These are phyloP conservation scores for Sprattus sprattus DNA, from an alignment of 2,113 vertebrate genomes.

Conservation along the genomic window DNA sequence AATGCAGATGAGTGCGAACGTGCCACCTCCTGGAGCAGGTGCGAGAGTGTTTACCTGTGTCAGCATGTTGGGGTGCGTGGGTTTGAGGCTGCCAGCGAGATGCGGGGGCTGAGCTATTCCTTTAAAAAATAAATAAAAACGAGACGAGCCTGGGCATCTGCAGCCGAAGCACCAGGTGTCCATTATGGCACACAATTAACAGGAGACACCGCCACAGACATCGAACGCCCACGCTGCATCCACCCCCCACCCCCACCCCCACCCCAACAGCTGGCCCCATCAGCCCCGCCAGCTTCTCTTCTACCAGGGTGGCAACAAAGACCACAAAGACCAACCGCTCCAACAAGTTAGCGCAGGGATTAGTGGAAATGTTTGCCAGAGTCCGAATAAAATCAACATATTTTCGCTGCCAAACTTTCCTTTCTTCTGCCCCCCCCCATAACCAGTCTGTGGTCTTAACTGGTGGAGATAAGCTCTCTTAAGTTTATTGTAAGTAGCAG, in stretches of 20 bases:
- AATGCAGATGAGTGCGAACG: constrained; percentile 47
- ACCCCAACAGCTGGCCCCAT: constrained; percentile 2
- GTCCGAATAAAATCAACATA: neutral
- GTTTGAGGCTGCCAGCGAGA: constrained; percentile 32
- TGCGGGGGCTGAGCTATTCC: neutral
- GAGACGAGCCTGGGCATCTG: neutral
- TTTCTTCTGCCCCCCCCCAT: neutral
- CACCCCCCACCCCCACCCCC: neutral
- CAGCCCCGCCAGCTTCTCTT: neutral
- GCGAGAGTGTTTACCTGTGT: constrained; percentile 46
- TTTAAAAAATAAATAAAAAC: neutral
- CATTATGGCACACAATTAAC: constrained; percentile 14
- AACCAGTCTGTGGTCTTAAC: constrained; percentile 48
- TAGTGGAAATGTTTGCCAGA: constrained; percentile 9
- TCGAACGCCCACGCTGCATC: neutral
- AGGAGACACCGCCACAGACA: neutral
- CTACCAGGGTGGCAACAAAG: neutral
- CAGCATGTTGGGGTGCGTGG: constrained; percentile 45
- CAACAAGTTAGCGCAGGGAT: constrained; percentile 11
- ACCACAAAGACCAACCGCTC: constrained; percentile 9
- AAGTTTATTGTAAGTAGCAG: constrained; percentile 57
- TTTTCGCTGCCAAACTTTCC: neutral
- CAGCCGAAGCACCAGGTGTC: neutral
- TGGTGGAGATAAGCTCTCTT: constrained; percentile 59
- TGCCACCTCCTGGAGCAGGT: constrained; percentile 24